A percentile compares a stretch with the other conserved stretches of the same genome.
Conservation (phyloP, 2,113 vertebrate species). For the Gracilinanus agilis region DNA sequence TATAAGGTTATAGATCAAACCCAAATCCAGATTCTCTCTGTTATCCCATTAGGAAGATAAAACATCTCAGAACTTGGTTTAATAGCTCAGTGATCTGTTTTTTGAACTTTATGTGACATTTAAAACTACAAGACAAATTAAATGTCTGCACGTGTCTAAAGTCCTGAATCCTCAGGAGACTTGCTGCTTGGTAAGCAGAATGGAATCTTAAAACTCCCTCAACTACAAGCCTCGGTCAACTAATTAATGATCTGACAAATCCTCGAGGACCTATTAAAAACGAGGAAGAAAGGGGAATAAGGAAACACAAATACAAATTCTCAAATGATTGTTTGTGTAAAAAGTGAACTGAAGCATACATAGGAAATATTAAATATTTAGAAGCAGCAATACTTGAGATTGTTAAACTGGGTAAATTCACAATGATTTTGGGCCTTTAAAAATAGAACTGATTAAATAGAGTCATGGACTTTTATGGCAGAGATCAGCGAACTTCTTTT, state of each 20-base stretch:
- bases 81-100: slow-evolving; percentile 94
- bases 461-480: background rate
- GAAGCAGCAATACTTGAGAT: slow-evolving; percentile 67
- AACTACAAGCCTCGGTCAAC: slow-evolving; percentile 91
- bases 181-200: slow-evolving; percentile 87
- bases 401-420: slow-evolving; percentile 24
- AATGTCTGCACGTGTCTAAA: slow-evolving; percentile 91
- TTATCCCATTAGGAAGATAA: slow-evolving; percentile 98
- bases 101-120: slow-evolving; percentile 98
- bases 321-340: slow-evolving; percentile 78
- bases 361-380: slow-evolving; percentile 73
- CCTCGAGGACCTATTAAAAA: slow-evolving; percentile 92
- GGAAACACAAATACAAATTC: slow-evolving; percentile 80
- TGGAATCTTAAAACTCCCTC: slow-evolving; percentile 92
- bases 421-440: slow-evolving; percentile 31
- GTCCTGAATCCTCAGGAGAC: slow-evolving; percentile 91
- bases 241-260: slow-evolving; percentile 95
- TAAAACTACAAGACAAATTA: slow-evolving; percentile 94
- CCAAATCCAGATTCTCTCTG: slow-evolving; percentile 91
- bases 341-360: slow-evolving; percentile 80
- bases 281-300: slow-evolving; percentile 79
- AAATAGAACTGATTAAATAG: slow-evolving; percentile 48
- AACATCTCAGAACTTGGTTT: slow-evolving; percentile 91
- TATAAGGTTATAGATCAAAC: slow-evolving; percentile 89
- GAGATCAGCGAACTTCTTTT: background rate